Conservation (phyloP, 2,113 vertebrate genomes). For the Scortum barcoo region DNA sequence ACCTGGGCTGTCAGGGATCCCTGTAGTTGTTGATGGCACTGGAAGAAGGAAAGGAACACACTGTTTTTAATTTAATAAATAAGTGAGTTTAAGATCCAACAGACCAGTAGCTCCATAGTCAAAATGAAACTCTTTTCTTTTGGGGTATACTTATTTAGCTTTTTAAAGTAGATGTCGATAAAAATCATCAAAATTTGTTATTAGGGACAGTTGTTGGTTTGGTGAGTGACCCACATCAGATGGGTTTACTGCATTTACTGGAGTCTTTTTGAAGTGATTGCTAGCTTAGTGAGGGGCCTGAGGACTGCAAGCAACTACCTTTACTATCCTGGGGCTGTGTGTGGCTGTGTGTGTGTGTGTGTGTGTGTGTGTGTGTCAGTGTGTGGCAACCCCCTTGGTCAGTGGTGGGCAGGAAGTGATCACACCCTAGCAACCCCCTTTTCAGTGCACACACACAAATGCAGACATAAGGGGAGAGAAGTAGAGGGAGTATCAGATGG, state of each 20-base stretch:
- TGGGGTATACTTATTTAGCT: neutral
- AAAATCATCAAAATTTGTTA: neutral
- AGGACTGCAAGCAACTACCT: constrained; percentile 28
- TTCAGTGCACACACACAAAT: constrained; percentile 32
- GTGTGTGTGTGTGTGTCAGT: constrained; percentile 13
- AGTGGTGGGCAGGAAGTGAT: constrained; percentile 45
- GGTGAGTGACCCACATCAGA: neutral
- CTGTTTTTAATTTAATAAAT: neutral
- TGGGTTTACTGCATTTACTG: neutral
- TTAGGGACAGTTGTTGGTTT: neutral
- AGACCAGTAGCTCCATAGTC: neutral
- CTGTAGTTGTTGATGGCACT: neutral
- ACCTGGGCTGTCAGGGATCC: neutral
- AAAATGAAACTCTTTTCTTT: neutral
- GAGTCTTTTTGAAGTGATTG: neutral
- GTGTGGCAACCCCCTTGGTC: no score
- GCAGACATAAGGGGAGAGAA: constrained; percentile 23
- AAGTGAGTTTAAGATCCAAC: neutral
- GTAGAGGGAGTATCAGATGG: constrained; percentile 55
- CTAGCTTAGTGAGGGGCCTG: constrained; percentile 4
- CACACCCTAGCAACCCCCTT: constrained; percentile 35
- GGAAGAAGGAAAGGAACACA: neutral
- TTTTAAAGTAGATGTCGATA: neutral
- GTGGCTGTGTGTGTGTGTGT: constrained; percentile 7
- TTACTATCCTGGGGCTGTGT: neutral